phyloP scores from a whole-genome alignment of 2,888 invertebrate genomes.

The Caprella mutica region DNA sequence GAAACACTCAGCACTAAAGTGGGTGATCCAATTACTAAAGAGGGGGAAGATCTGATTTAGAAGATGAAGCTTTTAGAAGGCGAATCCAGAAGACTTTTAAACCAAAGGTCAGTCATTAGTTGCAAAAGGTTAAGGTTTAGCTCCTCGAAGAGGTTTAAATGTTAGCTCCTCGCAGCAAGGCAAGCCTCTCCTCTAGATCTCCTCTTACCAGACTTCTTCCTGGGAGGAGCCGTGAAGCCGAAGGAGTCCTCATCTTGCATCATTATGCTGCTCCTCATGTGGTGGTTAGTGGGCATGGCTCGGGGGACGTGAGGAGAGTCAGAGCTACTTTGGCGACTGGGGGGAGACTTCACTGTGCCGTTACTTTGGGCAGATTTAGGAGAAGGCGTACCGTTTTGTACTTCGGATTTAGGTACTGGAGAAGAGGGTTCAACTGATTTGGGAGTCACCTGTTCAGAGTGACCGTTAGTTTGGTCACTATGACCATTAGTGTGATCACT shows the following conservation, averaged over 20 bases:
- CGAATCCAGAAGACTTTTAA: too few relatives aligned
- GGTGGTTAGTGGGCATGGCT: constrained; percentile 15
- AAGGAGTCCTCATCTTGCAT: constrained; percentile 12
- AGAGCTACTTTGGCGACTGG: too few relatives aligned
- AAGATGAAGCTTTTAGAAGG: too few relatives aligned
- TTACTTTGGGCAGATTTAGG: background rate
- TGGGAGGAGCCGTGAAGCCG: background rate
- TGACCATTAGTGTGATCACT: background rate
- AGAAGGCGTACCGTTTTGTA: background rate
- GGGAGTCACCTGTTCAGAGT: background rate
- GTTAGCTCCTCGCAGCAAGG: too few relatives aligned
- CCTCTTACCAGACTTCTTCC: constrained; percentile 3
- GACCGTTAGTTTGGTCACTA: background rate
- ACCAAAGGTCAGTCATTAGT: too few relatives aligned
- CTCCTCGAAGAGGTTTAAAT: too few relatives aligned
- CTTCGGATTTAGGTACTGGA: background rate
- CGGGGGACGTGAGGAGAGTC: background rate
- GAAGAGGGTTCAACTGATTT: background rate
- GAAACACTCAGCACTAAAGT: too few relatives aligned
- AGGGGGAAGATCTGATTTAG: too few relatives aligned
- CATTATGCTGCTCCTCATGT: constrained; percentile 33
- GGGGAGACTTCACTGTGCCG: background rate
- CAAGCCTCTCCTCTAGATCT: background rate
- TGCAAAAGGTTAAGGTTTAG: too few relatives aligned
- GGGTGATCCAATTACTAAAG: too few relatives aligned